phyloP scores from a whole-genome alignment of 2,797 vertebrate genomes.

The Argya squamiceps region DNA sequence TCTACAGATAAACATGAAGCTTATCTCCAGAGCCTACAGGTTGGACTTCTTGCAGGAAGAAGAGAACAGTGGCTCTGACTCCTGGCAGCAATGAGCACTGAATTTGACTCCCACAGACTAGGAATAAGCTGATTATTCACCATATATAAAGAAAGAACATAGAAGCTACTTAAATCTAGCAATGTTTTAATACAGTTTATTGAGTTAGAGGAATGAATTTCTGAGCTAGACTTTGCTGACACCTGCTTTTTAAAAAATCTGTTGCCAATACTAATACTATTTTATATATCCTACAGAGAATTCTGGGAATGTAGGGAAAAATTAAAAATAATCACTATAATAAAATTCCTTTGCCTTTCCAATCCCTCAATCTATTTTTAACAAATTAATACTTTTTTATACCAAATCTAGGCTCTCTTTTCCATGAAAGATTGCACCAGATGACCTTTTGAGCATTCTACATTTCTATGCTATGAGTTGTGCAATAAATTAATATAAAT shows the following conservation, averaged over 20 bases:
- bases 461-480: background rate
- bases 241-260: background rate
- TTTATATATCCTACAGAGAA: background rate
- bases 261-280: background rate
- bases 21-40: background rate
- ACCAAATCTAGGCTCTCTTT: background rate
- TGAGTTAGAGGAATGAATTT: background rate
- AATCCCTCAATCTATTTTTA: background rate
- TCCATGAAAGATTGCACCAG: background rate
- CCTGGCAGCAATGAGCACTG: background rate
- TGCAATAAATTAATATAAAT: background rate
- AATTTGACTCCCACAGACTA: background rate
- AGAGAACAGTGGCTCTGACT: background rate
- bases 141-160: background rate
- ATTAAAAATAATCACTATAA: background rate
- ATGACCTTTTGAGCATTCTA: rapidly evolving
- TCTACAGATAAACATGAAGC: background rate
- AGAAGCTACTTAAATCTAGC: background rate
- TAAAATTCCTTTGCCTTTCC: background rate
- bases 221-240: background rate
- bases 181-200: background rate
- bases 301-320: background rate
- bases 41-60: background rate
- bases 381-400: background rate
- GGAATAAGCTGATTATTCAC: background rate